Conservation (phyloP, 2,797 vertebrate species). For the Ptychobarbus kaznakovi region DNA sequence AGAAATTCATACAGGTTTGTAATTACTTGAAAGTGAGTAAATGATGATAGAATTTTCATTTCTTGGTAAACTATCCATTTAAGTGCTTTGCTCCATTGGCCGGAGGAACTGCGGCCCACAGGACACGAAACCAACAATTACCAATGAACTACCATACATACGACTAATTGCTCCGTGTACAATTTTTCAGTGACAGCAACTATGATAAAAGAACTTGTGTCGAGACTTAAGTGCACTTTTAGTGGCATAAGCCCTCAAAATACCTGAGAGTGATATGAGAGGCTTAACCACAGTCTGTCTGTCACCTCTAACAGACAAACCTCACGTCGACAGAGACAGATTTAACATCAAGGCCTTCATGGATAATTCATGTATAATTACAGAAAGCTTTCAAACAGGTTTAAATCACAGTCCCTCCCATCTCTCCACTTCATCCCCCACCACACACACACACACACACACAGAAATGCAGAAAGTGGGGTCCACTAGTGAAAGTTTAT, state of each 20-base stretch:
- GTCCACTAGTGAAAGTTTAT: constrained; percentile 12
- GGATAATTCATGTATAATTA: constrained; percentile 96
- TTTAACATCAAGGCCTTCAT: constrained; percentile 80
- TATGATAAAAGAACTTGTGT: constrained; percentile 27
- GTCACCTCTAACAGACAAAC: constrained; percentile 62
- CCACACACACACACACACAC: background rate
- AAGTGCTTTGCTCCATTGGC: background rate
- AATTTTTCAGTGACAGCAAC: constrained; percentile 27
- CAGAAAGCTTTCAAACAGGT: constrained; percentile 92
- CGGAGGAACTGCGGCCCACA: background rate
- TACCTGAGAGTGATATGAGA: constrained; percentile 40
- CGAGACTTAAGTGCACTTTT: constrained; percentile 32
- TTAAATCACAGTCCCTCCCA: constrained; percentile 84
- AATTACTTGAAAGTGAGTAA: no score
- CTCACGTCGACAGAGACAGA: constrained; percentile 75
- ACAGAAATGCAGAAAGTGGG: constrained; percentile 52
- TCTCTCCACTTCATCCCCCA: constrained; percentile 65
- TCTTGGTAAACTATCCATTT: no score
- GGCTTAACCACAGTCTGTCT: constrained; percentile 53
- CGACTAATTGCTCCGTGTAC: constrained; percentile 26
- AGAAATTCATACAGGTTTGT: no score
- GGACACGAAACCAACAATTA: background rate
- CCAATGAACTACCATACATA: background rate
- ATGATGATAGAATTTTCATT: no score
- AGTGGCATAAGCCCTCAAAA: constrained; percentile 39